Evolutionary conservation across 2,888 invertebrate species (phyloP).

Genomic region (Acleris sparsana): DNA sequence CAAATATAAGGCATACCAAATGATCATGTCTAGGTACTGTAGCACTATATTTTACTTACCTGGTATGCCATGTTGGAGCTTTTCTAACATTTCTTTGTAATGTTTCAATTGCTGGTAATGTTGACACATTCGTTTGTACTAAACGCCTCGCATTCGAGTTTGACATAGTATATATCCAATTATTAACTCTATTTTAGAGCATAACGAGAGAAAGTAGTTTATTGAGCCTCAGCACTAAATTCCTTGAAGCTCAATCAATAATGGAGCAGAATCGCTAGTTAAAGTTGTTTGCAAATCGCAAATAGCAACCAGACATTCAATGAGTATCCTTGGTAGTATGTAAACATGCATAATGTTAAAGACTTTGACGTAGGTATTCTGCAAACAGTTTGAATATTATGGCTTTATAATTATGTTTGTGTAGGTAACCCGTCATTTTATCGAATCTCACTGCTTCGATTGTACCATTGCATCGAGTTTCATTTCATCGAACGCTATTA

Average conservation of each 20-base stretch:
- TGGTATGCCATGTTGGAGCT: constrained; percentile 58
- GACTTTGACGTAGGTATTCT: neutral
- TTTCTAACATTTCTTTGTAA: constrained; percentile 68
- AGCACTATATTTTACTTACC: constrained; percentile 48
- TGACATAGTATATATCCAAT: constrained; percentile 28
- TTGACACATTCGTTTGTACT: constrained; percentile 40
- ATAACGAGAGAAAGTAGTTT: neutral
- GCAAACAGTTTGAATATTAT: constrained; percentile 11
- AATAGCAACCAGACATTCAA: constrained; percentile 21
- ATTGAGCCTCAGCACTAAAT: neutral
- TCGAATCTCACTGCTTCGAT: too few relatives aligned
- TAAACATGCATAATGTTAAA: constrained; percentile 5
- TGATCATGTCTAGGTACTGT: too few relatives aligned
- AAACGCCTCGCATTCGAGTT: constrained; percentile 40
- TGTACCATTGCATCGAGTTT: too few relatives aligned
- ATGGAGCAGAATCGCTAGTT: neutral
- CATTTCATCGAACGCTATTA: too few relatives aligned
- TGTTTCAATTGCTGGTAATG: constrained; percentile 71
- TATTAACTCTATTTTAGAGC: too few relatives aligned
- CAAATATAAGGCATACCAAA: too few relatives aligned
- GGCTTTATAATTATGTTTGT: too few relatives aligned
- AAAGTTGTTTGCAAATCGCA: constrained; percentile 31
- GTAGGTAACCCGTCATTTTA: too few relatives aligned
- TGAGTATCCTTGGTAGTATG: neutral
- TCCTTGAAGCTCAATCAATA: constrained; percentile 11